These are phyloP conservation scores for Drosophila flavopinicola DNA, from an alignment of 2,888 invertebrate genomes.

Conservation along the genomic window DNA sequence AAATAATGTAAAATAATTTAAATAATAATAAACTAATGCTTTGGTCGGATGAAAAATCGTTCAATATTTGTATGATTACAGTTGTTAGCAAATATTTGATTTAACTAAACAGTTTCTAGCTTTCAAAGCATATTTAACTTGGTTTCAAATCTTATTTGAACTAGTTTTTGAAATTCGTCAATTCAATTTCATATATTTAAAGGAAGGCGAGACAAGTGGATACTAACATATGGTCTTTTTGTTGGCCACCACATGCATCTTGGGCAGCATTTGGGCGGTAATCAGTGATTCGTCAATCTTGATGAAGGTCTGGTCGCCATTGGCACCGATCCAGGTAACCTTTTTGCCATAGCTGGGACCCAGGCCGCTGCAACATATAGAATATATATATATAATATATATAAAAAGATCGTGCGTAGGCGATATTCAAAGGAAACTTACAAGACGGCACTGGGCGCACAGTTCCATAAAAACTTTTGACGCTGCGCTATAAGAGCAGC, in stretches of 20 bases:
- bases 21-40: too few relatives aligned
- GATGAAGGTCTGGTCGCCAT: constrained; percentile 97
- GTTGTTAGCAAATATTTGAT: too few relatives aligned
- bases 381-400: not conserved
- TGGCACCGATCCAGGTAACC: constrained; percentile 97
- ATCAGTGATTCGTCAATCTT: constrained; percentile 97
- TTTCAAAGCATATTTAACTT: too few relatives aligned
- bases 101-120: too few relatives aligned
- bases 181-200: too few relatives aligned
- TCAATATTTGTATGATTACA: too few relatives aligned
- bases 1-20: too few relatives aligned
- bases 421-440: constrained; percentile 52
- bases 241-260: constrained; percentile 95
- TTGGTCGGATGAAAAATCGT: too few relatives aligned
- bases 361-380: constrained; percentile 84
- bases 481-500: constrained; percentile 79
- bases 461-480: constrained; percentile 84
- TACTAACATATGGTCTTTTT: constrained; percentile 91
- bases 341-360: constrained; percentile 94
- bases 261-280: constrained; percentile 93
- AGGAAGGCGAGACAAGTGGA: not conserved
- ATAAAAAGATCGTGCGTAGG: not conserved
- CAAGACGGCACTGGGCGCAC: constrained; percentile 84
- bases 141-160: too few relatives aligned
- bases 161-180: too few relatives aligned